Base-by-base conservation (phyloP, 2,888 invertebrate genomes). In the Cenopis cana region DNA sequence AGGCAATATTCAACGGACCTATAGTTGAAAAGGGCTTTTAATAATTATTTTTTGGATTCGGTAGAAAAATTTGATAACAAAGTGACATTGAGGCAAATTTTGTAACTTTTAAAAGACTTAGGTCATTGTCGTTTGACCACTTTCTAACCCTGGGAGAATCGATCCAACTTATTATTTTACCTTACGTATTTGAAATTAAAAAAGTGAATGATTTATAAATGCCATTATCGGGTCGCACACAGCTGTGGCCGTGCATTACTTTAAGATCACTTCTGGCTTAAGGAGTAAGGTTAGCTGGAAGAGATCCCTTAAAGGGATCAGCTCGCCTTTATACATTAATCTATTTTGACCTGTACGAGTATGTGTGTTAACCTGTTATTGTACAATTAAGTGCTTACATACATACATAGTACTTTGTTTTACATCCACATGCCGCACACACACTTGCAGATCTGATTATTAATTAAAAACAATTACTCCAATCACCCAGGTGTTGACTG, bases 401-500 rank as follows among this genome's bases (percentile, higher is more conserved):
- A n/a, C n/a, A n/a, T n/a, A n/a, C n/a, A n/a, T n/a, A n/a, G 24
- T 14, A 14, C 14, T 12, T 12, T 11, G 3, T 4, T 41, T 41
- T 14, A 14, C 41, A 46, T 14, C 6, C 6, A 46, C 1, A n/a
- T 1, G 6, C n/a, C n/a, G 14, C 1, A 46, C n/a, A 50, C n/a
- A 57, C 18, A 18, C 4, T 12, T 36, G 18, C 36, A 49, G 10
- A 24, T 24, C 10, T n/a, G n/a, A n/a, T 52, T 20, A 52, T 62
- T 36, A 52, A 52, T 38, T 52, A 62, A 62, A 62, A 62, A 36
- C 52, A n/a, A 62, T 52, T 62, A 62, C 14, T 38, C 33, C 36
- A 12, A 24, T 61, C 77, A 76, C 76, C 79, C 75, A 79, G 78
- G 80, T 78, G 74, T n/a, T n/a, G n/a, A n/a, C n/a, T 24, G 24